Base-by-base conservation (phyloP, 2,888 invertebrate species). In the Oscheius sp. region DNA sequence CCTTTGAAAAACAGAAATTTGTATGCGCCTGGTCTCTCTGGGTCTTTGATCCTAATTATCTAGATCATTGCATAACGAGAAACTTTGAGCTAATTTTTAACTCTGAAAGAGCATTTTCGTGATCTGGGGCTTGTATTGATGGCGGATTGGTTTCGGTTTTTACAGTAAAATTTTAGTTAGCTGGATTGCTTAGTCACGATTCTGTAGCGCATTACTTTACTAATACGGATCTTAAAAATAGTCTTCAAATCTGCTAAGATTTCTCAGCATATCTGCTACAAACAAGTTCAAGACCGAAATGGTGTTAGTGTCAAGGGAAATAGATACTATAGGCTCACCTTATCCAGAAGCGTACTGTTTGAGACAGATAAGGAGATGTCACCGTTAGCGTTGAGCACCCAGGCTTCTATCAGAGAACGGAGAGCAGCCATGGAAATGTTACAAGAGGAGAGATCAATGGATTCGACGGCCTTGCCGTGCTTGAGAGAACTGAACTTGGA, bases 391-490 rank as follows among this genome's bases (percentile, higher is more conserved):
- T 63, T 37, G 47, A 55, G 48, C 13, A 72, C 51, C 83, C 83
- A 83, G 0, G 73, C 73, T 32, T 70, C 51, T n/a, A 82, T 77
- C 21, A 82, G 50, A 0, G 55, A 48, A 35, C 71, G 35, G 7
- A 83, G 42, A 37, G 74, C 74, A 7, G 71, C 59, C 37, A 71
- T 68, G 7, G 81, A 72, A 13, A 83, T 33, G 2, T 70, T 11
- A 59, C 81, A 83, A 7, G 78, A 76, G 11, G 81, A 77, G 32
- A 83, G 63, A 73, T 82, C 80, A 29, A 83, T 74, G 1, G 81
- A 78, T 51, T 83, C 83, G 9, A 83, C 71, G 5, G 70, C 59
- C 0, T 47, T 59, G 4, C 78, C 79, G n/a, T 71, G 42, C 2
- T n/a, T 1, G 3, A 81, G 59, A 21, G 70, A 62, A 0, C 81